Evolutionary conservation across 2,888 invertebrate species (phyloP), one percentile per base, ranked within the genome.

Genomic region (Cenopis cana): DNA sequence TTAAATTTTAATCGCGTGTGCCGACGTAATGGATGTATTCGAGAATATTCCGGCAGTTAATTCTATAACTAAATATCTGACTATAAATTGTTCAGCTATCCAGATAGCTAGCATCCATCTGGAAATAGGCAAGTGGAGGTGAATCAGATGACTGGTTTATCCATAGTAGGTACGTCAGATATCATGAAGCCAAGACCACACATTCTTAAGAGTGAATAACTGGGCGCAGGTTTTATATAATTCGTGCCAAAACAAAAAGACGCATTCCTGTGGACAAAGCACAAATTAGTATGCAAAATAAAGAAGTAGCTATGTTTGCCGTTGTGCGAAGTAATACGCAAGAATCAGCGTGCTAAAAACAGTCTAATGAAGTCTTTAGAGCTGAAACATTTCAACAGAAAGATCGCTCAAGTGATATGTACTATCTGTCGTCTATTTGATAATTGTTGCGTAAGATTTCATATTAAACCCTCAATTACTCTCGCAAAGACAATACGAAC

Each of bases 1-100:
- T 56, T 18, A 29, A 24, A 55, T 56, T 67, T 61, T 67, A 71
- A 71, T 71, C 55, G 61, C 50, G 55, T 61, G 33, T 55, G 49
- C 38, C 41, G 9, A 10, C 8, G 65, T 71, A 49, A 66, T 33
- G 60, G 61, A 60, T 66, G 46, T 60, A 20, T 59, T 65, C 20
- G 17, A 38, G 49, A 18, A 46, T 54, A 2, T 64, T 65, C 46
- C n/a, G 2, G 49, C 10, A n/a, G 33, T 46, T 14, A 46, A 46
- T n/a, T 46, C 6, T n/a, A n/a, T 46, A 6, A 46, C 46, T 46
- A n/a, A 6, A 12, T 46, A 46, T 46, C 46, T 46, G n/a, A n/a
- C n/a, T 1, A 6, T 46, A 5, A 5, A 41, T 41, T 6, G n/a
- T 46, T 5, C n/a, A 46, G n/a, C n/a, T 8, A 8, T n/a, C 46